Base-by-base conservation (phyloP, 1,140 invertebrate species). In the Gryon sp. region DNA sequence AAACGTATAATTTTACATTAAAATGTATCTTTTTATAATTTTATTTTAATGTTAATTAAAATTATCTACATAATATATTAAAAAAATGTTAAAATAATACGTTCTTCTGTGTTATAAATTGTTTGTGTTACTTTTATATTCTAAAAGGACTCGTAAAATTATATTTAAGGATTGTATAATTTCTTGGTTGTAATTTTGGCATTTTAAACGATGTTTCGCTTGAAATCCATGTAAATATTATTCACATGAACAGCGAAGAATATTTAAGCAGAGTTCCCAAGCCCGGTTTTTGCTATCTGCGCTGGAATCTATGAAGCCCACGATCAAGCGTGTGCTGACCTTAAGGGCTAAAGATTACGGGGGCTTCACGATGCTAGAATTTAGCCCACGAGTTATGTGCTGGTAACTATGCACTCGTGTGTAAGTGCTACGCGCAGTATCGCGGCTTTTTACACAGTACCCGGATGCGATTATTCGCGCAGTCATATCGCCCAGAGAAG, bases 291-390 rank as follows among this genome's bases (percentile, higher is more conserved):
- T 30, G 43, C 69, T 78, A 81, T 80, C 81, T 81, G 63, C 18
- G 38, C 32, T 20, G 53, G 48, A 83, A 83, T 85, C 83, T 80
- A 14, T 57, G 52, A 48, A 80, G 76, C 50, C 46, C 50, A 69
- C 52, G 76, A 60, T 69, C 50, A 59, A 76, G 78, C 80, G 82
- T 83, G 79, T 74, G 80, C 78, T 86, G 83, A 84, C 85, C 85
- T 84, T 83, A 79, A 78, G 83, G 82, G 84, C 82, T 84, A 83
- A 83, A 83, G 85, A 86, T 85, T 86, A 85, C 81, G 73, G 79
- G 80, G 80, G 80, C 84, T 85, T 77, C 63, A 75, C 79, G 53
- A 66, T 70, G 72, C 77, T 85, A 84, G 82, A 84, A 84, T 81
- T 83, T 75, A 76, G 74, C 60, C 74, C 59, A 60, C 65, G 53